phyloP scores from a whole-genome alignment of 2,888 invertebrate species.

The Melinopterus prodromus region DNA sequence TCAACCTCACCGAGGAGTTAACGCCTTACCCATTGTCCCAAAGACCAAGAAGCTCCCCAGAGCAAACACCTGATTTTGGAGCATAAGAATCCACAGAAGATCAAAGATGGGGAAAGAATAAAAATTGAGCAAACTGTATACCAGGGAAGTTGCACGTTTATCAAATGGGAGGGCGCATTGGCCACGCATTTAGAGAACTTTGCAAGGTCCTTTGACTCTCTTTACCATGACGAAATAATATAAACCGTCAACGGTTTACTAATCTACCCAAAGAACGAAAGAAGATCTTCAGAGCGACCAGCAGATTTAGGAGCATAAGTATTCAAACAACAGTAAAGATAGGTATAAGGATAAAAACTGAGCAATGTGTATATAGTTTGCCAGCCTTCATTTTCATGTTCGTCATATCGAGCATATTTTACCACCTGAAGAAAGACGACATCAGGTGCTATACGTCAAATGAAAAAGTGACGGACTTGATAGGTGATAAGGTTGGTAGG shows the following conservation, averaged over 20 bases:
- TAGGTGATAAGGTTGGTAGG: slow-evolving; percentile 15
- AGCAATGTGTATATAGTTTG: slow-evolving; percentile 38
- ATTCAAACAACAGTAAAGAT: not conserved
- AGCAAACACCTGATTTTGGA: not conserved
- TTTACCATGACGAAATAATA: not conserved
- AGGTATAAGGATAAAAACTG: not conserved
- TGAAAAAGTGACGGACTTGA: slow-evolving; percentile 8
- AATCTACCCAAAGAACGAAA: not conserved
- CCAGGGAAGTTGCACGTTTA: no score
- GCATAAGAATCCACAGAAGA: not conserved
- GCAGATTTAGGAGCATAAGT: not conserved
- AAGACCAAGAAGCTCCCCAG: not conserved
- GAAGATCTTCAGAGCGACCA: not conserved
- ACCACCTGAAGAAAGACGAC: slow-evolving; percentile 30
- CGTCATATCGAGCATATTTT: slow-evolving; percentile 36
- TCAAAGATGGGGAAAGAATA: not conserved
- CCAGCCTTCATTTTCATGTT: slow-evolving; percentile 39
- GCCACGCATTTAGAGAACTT: no score
- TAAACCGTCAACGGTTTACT: not conserved
- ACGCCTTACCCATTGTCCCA: not conserved
- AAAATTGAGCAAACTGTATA: slow-evolving; percentile 35
- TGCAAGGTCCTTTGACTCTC: not conserved
- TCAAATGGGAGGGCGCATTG: no score
- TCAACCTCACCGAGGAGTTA: no score
- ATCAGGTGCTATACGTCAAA: slow-evolving; percentile 30